Base-by-base conservation (phyloP, 2,888 invertebrate species). In the Eurois occulta region DNA sequence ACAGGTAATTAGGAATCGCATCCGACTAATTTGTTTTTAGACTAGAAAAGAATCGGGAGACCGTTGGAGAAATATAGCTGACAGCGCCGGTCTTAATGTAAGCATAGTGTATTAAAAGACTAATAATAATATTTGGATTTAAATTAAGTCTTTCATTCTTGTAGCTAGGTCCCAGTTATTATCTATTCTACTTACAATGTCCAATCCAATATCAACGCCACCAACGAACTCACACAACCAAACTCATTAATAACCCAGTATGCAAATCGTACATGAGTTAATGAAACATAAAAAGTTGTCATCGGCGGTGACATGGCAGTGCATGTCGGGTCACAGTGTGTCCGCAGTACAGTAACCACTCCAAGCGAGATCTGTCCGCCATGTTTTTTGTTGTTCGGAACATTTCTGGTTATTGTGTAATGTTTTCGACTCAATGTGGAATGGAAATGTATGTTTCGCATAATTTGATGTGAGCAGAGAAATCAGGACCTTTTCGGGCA, bases 261-360 rank as follows among this genome's bases (percentile, higher is more conserved):
- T 67, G 65, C 52, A 69, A 76, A 81, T 75, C 62, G 21, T 62
- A 78, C 82, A 77, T 10, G 66, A 66, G 72, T 78, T 82, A 77
- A 77, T 77, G 85, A 67, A 77, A 85, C 75, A 75, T 85, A 82
- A 82, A 86, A 85, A 77, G 83, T 78, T 87, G 86, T 85, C 85
- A 85, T 75, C 58, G 60, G 1, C 28, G 28, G 28, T 77, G 83
- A 82, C 83, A 75, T 32, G 71, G 70, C 86, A 60, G 55, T 74
- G 68, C 64, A 75, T 83, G 83, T 77, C 72, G 67, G 73, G 62
- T 75, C 67, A 43, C 71, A 8, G 75, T 48, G 75, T 43, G 75
- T 72, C 58, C 77, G 62, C 80, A 48, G 76, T 55, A 55, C 76
- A 75, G 67, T 65, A 71, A 70, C 67, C 83, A 87, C 84, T 86